These are phyloP conservation scores for Mesocricetus auratus DNA, from an alignment of 2,113 vertebrate genomes.

Conservation along the genomic window DNA sequence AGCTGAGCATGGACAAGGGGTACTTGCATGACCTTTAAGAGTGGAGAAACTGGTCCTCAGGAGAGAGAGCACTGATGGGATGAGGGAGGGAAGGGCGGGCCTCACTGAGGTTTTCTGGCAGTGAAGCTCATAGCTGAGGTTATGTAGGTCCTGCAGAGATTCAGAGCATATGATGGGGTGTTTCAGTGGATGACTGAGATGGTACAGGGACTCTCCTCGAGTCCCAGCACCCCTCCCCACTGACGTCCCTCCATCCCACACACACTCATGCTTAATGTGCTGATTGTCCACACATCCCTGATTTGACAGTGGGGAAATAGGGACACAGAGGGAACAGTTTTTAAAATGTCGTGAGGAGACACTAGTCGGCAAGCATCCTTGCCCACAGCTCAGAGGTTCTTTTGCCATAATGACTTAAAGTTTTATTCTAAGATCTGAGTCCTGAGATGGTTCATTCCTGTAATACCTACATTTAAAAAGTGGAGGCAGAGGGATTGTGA, in stretches of 20 bases:
- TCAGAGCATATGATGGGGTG: not conserved
- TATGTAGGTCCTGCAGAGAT: not conserved
- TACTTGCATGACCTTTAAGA: not conserved
- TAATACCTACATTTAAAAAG: not conserved
- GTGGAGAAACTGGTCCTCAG: not conserved
- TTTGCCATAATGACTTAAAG: not conserved
- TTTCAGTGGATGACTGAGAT: not conserved
- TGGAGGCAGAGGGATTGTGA: not conserved
- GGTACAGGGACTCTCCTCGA: not conserved
- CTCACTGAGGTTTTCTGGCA: not conserved
- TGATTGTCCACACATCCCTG: not conserved
- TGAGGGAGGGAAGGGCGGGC: no score
- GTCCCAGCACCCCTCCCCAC: accelerated
- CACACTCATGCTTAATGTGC: not conserved
- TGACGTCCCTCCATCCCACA: not conserved
- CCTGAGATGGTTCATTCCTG: not conserved
- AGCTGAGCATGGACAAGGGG: not conserved
- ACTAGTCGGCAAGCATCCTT: not conserved
- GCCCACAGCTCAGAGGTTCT: not conserved
- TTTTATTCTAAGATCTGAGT: not conserved
- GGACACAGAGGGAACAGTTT: not conserved
- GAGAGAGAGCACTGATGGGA: not conserved
- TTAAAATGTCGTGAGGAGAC: not conserved
- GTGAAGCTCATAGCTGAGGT: not conserved
- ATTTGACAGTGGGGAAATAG: conserved; percentile 7